These are phyloP conservation scores for Eonycteris spelaea DNA, from an alignment of 2,113 vertebrate species.

Conservation along the genomic window DNA sequence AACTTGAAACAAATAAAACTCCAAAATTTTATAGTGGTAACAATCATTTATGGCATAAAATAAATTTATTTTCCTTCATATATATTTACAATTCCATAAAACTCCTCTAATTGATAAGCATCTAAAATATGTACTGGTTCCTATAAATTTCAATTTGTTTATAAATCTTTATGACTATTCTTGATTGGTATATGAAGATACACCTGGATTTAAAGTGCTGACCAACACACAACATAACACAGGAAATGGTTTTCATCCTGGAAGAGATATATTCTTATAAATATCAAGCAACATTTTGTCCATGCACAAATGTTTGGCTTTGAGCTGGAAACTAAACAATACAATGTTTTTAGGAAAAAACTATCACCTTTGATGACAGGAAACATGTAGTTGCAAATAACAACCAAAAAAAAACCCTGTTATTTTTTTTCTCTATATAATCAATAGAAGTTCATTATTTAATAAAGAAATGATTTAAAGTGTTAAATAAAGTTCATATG, in stretches of 20 bases:
- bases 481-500: not conserved
- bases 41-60: not conserved
- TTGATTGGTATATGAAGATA: not conserved
- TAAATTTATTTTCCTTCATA: not conserved
- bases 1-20: conserved; percentile 5
- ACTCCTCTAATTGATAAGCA: not conserved
- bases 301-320: not conserved
- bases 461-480: not conserved
- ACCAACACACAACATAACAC: not conserved
- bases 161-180: conserved; percentile 9
- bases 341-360: not conserved
- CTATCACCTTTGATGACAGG: not conserved
- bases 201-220: not conserved
- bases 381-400: not conserved
- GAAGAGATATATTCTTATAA: not conserved
- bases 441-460: not conserved
- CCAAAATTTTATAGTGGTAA: not conserved
- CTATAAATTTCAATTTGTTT: not conserved
- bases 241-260: not conserved
- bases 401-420: not conserved
- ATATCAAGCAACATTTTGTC: not conserved
- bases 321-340: not conserved
- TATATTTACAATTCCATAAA: not conserved
- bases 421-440: not conserved
- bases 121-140: not conserved